These are phyloP conservation scores for Lophura nycthemera DNA, from an alignment of 2,113 vertebrate genomes.

Conservation along the genomic window DNA sequence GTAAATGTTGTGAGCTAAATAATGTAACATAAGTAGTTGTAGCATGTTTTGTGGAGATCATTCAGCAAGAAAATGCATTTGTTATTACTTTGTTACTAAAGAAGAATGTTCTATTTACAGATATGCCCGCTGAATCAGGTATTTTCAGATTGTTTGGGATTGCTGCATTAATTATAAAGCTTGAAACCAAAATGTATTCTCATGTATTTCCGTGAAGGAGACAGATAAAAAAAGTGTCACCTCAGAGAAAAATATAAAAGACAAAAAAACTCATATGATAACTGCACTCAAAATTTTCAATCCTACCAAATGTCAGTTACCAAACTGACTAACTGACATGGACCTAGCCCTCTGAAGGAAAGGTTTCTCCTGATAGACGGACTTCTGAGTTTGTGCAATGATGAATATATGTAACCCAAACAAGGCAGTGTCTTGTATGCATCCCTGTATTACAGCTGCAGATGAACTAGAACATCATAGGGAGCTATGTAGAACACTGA, in stretches of 20 bases:
- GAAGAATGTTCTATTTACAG: not conserved
- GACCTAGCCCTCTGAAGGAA: not conserved
- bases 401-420: not conserved
- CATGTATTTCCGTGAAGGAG: not conserved
- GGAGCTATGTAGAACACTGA: not conserved
- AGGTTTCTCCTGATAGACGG: not conserved
- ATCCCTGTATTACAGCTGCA: not conserved
- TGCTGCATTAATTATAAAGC: not conserved
- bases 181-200: not conserved
- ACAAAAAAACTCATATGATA: not conserved
- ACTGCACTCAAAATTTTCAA: not conserved
- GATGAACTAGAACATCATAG: not conserved
- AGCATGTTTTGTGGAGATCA: not conserved
- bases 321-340: not conserved
- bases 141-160: not conserved
- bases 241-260: not conserved
- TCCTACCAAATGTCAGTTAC: not conserved
- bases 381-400: not conserved
- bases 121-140: not conserved
- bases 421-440: not conserved
- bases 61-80: conserved; percentile 4
- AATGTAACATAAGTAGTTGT: not conserved
- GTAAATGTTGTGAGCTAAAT: not conserved
- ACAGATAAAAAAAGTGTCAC: not conserved
- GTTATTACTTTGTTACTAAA: not conserved